Base-by-base conservation (phyloP, 2,888 invertebrate genomes). In the Unio delphinus region DNA sequence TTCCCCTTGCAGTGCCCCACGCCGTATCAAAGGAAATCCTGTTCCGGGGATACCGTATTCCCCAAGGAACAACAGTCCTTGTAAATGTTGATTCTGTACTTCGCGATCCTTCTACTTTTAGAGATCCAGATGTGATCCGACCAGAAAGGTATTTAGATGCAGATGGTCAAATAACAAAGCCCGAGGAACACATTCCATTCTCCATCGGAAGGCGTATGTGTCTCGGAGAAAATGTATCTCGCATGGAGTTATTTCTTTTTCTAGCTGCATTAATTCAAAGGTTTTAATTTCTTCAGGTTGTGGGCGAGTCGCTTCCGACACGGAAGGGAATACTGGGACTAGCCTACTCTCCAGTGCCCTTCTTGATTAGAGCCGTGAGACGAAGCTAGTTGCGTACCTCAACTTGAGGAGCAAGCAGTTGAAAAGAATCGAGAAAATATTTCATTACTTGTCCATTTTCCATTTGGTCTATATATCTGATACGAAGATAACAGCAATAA, bases 1-100 rank as follows among this genome's bases (percentile, higher is more conserved):
- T 81, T 18, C 84, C 82, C 4, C 58, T 83, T 70, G 30, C 71
- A 69, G 30, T 78, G 55, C 69, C 78, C 70, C 76, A 87, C 80
- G 58, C 73, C 6, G 80, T 78, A n/a, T 63, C 71, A 7, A n/a
- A 75, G 23, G 86, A 88, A 56, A 78, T 83, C 18, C 68, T 59
- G 1, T 74, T 87, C 28, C 70, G 75, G 6, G 87, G 86, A 26
- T 87, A 81, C 64, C 69, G 70, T 5, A 86, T 89, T 56, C 88
- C 89, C 20, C 79, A 80, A 61, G 81, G 76, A 20, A 73, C 80
- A 4, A 68, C 76, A 7, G 71, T 83, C 17, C 55, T 84, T 4
- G 69, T 80, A 8, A 86, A 83, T 67, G 56, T 86, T 26, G 72
- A 79, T 55, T 79, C 83, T 18, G 79, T 83, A 11, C 72, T 80